Conservation (phyloP, 2,888 invertebrate species). For the Drosophila kuntzei region DNA sequence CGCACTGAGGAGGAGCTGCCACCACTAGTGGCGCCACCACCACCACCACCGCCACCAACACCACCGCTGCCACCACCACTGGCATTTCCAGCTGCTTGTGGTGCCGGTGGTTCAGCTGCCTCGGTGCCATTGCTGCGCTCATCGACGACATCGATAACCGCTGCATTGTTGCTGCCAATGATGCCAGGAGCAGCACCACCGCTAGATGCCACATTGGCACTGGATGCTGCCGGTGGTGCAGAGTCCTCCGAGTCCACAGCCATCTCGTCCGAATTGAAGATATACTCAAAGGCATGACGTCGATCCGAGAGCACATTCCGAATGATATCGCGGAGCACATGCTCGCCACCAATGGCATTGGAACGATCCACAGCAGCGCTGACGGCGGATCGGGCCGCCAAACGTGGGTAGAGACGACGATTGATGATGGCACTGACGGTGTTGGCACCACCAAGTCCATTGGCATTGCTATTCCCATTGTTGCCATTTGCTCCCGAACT, state of each 20-base stretch:
- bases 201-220: constrained; percentile 24
- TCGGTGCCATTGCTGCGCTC: constrained; percentile 48
- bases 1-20: constrained; percentile 29
- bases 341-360: constrained; percentile 68
- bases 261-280: constrained; percentile 79
- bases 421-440: constrained; percentile 66
- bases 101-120: constrained; percentile 8
- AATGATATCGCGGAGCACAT: constrained; percentile 77
- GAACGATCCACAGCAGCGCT: constrained; percentile 57
- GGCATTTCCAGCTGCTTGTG: not conserved
- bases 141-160: constrained; percentile 44
- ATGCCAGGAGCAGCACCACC: constrained; percentile 28
- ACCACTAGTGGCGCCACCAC: not conserved
- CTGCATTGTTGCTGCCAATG: constrained; percentile 21
- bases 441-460: constrained; percentile 25
- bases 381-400: constrained; percentile 54
- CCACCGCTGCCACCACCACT: not conserved
- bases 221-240: constrained; percentile 15
- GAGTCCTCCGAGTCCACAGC: constrained; percentile 74
- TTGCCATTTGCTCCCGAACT: constrained; percentile 25
- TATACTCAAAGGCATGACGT: constrained; percentile 78
- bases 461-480: constrained; percentile 18
- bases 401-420: constrained; percentile 72
- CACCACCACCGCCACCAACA: not conserved
- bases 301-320: constrained; percentile 78